Evolutionary conservation across 2,797 vertebrate genomes (phyloP).

Genomic region (Acipenser oxyrinchus): DNA sequence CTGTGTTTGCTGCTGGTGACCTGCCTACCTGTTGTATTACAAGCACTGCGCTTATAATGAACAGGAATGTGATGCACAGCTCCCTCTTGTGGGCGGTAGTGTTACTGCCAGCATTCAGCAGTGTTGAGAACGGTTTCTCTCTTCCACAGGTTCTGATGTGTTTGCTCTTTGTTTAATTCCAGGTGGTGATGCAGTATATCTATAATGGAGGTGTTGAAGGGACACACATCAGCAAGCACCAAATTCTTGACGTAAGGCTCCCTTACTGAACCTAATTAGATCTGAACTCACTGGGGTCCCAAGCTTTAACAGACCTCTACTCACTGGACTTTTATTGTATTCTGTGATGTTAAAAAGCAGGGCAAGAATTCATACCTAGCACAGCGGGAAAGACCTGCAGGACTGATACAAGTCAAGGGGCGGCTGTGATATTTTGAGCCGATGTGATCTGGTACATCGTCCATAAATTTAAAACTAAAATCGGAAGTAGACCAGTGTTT

Average conservation of each 20-base stretch:
- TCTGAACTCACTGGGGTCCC: too few relatives aligned
- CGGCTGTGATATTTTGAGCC: not conserved
- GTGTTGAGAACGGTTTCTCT: not conserved
- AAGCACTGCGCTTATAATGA: too few relatives aligned
- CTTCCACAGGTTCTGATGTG: too few relatives aligned
- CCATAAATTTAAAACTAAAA: too few relatives aligned
- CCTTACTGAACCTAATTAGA: too few relatives aligned
- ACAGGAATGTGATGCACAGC: not conserved
- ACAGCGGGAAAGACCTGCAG: not conserved
- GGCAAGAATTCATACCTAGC: not conserved
- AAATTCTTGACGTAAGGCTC: conserved; percentile 7
- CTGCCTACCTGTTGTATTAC: not conserved
- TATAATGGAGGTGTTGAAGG: conserved; percentile 6
- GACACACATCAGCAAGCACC: not conserved
- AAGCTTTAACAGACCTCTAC: too few relatives aligned
- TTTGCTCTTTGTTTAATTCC: not conserved
- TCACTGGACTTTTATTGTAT: too few relatives aligned
- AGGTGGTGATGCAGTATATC: conserved; percentile 9
- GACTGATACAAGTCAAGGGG: not conserved
- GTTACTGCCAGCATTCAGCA: not conserved
- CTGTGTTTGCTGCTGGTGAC: not conserved
- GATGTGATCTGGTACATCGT: too few relatives aligned
- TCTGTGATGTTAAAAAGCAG: too few relatives aligned
- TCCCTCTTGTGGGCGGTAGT: not conserved
- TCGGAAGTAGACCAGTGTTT: too few relatives aligned